Evolutionary conservation across 1,140 invertebrate species (phyloP), one percentile per base, ranked within the genome.

Genomic region (Heliothis subflexa): DNA sequence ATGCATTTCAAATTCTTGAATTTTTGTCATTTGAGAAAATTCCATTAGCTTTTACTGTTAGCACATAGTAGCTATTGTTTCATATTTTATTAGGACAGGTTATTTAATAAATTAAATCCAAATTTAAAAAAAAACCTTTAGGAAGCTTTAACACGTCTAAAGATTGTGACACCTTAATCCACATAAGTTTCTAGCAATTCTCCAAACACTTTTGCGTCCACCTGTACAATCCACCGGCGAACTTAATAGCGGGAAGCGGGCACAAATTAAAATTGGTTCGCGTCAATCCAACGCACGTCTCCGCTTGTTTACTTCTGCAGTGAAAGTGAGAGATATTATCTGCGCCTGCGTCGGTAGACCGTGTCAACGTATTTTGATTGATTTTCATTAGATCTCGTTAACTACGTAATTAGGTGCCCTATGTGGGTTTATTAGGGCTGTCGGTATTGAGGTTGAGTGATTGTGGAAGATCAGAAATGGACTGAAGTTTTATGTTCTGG

Each of bases 241-340:
- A 89, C 85, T 86, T 89, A 91, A 91, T 89, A 82, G 85, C 89
- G 89, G 89, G 85, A 91, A 89, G 85, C 84, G 84, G 86, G 66
- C 86, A 86, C 85, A 86, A 87, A 87, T 88, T 91, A 91, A 90
- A 83, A 89, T 89, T 81, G 86, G 87, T 90, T 87, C 86, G 85
- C 84, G 85, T 87, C 84, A 87, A 83, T 85, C 81, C 81, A 83
- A 84, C 86, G 86, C 84, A 89, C 88, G 89, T 86, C 88, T 89
- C 88, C 85, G 86, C 82, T 82, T 82, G 66, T 74, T 84, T 81
- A 73, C 83, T 81, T 81, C 18, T 50, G 5, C 68, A 88, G 87
- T 86, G 88, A 89, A 89, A 89, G 89, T 87, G 80, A 79, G 78
- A 82, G 77, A 82, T 79, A 73, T 59, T 79, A 74, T 82, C 62